Evolutionary conservation across 2,113 vertebrate species (phyloP).

Genomic region (Hippocampus comes): DNA sequence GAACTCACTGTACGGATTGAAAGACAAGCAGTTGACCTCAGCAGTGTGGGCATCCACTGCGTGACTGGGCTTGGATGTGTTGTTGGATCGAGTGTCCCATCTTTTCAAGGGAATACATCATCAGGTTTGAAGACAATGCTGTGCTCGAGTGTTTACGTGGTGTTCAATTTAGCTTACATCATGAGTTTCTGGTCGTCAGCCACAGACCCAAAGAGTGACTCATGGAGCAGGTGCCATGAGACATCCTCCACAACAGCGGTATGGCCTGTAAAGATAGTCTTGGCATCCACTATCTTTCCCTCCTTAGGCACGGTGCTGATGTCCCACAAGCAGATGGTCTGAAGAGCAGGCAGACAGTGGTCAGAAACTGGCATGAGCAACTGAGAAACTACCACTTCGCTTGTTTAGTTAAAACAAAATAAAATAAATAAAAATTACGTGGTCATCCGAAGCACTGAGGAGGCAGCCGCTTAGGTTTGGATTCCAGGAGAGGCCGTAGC

Average conservation of each 20-base stretch:
- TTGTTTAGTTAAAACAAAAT: background rate
- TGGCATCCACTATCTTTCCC: constrained; percentile 95
- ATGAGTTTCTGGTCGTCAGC: constrained; percentile 98
- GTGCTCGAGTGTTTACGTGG: background rate
- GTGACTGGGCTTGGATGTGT: constrained; percentile 97
- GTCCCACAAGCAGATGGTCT: constrained; percentile 98
- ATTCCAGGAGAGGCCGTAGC: constrained; percentile 97
- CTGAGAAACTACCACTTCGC: too few species aligned
- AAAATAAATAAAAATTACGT: constrained; percentile 70
- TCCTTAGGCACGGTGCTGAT: constrained; percentile 97
- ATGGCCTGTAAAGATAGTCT: constrained; percentile 97
- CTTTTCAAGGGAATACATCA: constrained; percentile 58
- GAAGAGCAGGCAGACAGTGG: constrained; percentile 20
- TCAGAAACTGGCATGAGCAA: background rate
- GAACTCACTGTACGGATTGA: constrained; percentile 97
- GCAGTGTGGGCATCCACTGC: constrained; percentile 97
- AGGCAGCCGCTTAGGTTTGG: constrained; percentile 94
- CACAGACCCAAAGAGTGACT: constrained; percentile 94
- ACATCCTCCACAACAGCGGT: constrained; percentile 96
- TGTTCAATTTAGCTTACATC: constrained; percentile 80
- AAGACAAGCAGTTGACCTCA: constrained; percentile 96
- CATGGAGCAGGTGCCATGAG: constrained; percentile 93
- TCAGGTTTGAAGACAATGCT: background rate
- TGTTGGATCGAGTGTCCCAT: constrained; percentile 96
- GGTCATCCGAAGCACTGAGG: constrained; percentile 96